Evolutionary conservation across 2,888 invertebrate genomes (phyloP).

Genomic region (Pristionchus japonicus): DNA sequence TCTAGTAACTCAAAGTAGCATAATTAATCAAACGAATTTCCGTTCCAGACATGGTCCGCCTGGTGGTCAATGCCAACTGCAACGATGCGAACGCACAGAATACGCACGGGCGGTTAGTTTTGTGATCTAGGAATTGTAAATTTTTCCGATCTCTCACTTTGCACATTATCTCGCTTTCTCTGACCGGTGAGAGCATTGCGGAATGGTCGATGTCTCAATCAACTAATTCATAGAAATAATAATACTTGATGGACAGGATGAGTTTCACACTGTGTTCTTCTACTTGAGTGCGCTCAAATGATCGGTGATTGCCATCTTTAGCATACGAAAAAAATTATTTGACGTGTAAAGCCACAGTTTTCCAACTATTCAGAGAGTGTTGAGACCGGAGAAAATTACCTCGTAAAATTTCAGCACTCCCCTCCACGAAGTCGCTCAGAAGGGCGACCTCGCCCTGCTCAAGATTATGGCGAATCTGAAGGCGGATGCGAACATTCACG

Average conservation of each 20-base stretch:
- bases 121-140: not conserved
- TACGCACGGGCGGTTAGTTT: conserved; percentile 77
- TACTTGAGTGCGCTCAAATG: no score
- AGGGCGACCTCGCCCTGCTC: conserved; percentile 93
- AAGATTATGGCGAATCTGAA: conserved; percentile 95
- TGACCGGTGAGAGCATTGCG: no score
- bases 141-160: not conserved
- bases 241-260: no score
- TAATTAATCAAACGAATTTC: no score
- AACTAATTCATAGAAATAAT: no score
- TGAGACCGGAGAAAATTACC: not conserved
- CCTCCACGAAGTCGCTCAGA: conserved; percentile 93
- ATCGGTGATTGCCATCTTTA: not conserved
- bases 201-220: no score
- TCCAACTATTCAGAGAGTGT: not conserved
- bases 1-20: not conserved
- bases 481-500: conserved; percentile 93
- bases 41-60: conserved; percentile 63
- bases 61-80: conserved; percentile 78
- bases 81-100: conserved; percentile 92
- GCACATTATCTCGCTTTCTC: not conserved
- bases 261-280: no score
- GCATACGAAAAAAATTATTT: not conserved
- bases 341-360: no score
- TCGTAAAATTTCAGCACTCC: conserved; percentile 82